Evolutionary conservation across 2,797 vertebrate species (phyloP).

Genomic region (Morelia viridis): DNA sequence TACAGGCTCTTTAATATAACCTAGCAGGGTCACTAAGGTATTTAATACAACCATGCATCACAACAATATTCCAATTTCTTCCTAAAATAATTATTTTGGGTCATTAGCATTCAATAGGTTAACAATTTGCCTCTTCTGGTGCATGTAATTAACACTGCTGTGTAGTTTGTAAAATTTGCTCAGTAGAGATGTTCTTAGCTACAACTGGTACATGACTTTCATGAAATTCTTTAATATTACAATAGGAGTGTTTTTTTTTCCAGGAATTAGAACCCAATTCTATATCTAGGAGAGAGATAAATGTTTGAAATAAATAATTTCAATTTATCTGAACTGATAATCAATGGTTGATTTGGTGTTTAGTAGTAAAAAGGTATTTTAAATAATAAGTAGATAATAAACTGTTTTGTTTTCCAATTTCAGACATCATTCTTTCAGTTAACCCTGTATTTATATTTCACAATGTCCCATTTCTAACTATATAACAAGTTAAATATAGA

Average conservation of each 20-base stretch:
- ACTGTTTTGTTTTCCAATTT: no score
- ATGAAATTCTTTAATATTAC: not conserved
- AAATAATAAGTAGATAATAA: no score
- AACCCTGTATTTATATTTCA: not conserved
- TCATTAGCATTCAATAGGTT: not conserved
- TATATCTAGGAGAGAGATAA: not conserved
- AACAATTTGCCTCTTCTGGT: not conserved
- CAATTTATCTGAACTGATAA: not conserved
- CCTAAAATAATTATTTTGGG: not conserved
- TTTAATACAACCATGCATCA: not conserved
- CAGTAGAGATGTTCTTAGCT: not conserved
- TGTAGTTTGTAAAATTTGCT: not conserved
- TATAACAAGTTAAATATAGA: not conserved
- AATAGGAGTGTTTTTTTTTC: not conserved
- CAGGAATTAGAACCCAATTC: not conserved
- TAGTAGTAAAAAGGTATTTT: not conserved
- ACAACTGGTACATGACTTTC: not conserved
- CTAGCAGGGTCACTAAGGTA: not conserved
- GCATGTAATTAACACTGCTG: not conserved
- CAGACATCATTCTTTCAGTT: not conserved
- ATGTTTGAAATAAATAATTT: not conserved
- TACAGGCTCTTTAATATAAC: not conserved
- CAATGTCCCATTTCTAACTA: not conserved
- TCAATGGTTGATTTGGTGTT: not conserved
- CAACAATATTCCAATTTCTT: not conserved